These are phyloP conservation scores for Arvicanthis niloticus DNA, from an alignment of 2,113 vertebrate genomes.

Conservation along the genomic window DNA sequence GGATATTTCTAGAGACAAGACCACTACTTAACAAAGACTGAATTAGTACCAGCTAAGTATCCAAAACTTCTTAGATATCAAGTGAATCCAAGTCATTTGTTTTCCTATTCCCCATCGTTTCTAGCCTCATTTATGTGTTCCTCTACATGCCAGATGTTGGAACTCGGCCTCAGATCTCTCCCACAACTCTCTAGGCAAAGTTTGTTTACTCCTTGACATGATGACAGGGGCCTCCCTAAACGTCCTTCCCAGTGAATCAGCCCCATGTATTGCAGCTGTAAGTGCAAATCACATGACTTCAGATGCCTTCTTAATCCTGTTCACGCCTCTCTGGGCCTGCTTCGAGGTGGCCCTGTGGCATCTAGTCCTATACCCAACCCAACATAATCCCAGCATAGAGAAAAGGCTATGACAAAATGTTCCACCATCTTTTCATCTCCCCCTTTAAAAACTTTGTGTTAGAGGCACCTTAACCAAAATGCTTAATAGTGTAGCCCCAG, in stretches of 20 bases:
- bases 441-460: neutral
- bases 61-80: slow-evolving; percentile 28
- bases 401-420: neutral
- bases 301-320: neutral
- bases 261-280: neutral
- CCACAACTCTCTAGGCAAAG: slow-evolving; percentile 40
- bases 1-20: slow-evolving; percentile 43
- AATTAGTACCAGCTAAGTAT: slow-evolving; percentile 38
- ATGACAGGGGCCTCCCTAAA: neutral
- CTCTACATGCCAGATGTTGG: neutral
- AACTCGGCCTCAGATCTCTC: slow-evolving; percentile 1
- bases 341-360: neutral
- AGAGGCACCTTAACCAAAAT: neutral
- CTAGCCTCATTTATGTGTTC: neutral
- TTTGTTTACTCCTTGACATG: neutral
- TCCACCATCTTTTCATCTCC: neutral
- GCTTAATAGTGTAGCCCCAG: neutral
- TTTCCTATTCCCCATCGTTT: slow-evolving; percentile 17
- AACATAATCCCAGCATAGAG: neutral
- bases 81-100: slow-evolving; percentile 14
- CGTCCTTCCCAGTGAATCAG: neutral
- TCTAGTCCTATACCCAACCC: neutral
- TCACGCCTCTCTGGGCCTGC: neutral
- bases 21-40: slow-evolving; percentile 5
- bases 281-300: neutral